A percentile compares a stretch with the other conserved stretches of the same genome.
Conservation (phyloP, 2,888 invertebrate species). For the Coenonympha arcania region DNA sequence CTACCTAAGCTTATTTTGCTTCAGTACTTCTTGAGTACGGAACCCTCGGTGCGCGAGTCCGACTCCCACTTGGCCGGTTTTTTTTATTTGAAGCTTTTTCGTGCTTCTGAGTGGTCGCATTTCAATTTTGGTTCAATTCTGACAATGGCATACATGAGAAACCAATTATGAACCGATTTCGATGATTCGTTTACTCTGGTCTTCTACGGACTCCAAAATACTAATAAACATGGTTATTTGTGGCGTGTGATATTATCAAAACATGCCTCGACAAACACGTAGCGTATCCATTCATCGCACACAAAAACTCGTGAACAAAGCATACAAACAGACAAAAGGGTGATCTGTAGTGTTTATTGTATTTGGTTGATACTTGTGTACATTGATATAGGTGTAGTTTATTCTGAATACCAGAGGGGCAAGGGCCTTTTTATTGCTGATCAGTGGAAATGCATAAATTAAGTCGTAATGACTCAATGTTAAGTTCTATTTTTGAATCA, state of each 20-base stretch:
- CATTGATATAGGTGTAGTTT: constrained; percentile 17
- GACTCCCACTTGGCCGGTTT: too few relatives aligned
- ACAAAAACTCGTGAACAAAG: constrained; percentile 17
- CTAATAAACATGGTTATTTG: background rate
- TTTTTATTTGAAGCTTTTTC: too few relatives aligned
- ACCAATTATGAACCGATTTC: too few relatives aligned
- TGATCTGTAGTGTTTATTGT: constrained; percentile 19
- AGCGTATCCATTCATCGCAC: constrained; percentile 14
- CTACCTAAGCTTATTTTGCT: too few relatives aligned
- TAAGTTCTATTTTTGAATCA: too few relatives aligned
- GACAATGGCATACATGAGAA: too few relatives aligned
- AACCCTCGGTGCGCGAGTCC: too few relatives aligned
- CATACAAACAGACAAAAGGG: constrained; percentile 8
- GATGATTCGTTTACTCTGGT: too few relatives aligned
- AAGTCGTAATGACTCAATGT: background rate
- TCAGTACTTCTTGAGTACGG: too few relatives aligned
- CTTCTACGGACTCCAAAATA: too few relatives aligned
- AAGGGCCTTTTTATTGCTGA: constrained; percentile 10
- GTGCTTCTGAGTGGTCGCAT: too few relatives aligned
- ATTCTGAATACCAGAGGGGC: constrained; percentile 20
- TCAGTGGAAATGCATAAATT: background rate
- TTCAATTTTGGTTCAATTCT: too few relatives aligned
- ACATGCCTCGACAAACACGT: background rate
- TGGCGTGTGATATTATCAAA: background rate
- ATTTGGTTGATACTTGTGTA: background rate